phyloP scores from a whole-genome alignment of 1,140 invertebrate genomes.

The Drosophila eugracilis region DNA sequence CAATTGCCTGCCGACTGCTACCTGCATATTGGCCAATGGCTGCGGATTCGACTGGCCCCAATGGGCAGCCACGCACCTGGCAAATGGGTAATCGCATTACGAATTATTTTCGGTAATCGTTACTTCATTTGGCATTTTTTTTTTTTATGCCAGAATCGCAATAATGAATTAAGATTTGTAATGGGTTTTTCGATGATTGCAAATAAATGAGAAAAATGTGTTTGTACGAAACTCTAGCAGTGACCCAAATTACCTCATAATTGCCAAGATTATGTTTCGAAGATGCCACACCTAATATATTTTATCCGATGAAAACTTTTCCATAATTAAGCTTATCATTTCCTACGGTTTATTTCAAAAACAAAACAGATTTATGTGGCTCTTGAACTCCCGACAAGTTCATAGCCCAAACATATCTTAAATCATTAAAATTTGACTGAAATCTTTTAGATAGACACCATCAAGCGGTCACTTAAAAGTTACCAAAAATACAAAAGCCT shows the following conservation, averaged over 20 bases:
- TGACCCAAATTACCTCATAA: slow-evolving; percentile 16
- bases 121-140: slow-evolving; percentile 25
- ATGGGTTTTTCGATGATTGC: background rate
- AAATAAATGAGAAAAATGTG: background rate
- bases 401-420: slow-evolving; percentile 10
- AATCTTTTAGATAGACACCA: slow-evolving; percentile 1
- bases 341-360: slow-evolving; percentile 7
- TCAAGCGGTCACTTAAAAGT: slow-evolving; percentile 18
- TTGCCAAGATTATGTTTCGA: background rate
- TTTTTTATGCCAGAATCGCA: slow-evolving; percentile 8
- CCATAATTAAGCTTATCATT: slow-evolving; percentile 11
- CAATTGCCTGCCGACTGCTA: slow-evolving; percentile 28
- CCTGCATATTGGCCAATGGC: slow-evolving; percentile 32
- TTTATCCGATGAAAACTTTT: background rate
- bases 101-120: slow-evolving; percentile 35
- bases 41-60: slow-evolving; percentile 18
- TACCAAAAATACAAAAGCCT: slow-evolving; percentile 35
- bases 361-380: slow-evolving; percentile 26
- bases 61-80: slow-evolving; percentile 29
- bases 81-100: slow-evolving; percentile 40
- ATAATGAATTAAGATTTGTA: background rate
- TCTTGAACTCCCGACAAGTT: slow-evolving; percentile 25
- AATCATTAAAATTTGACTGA: slow-evolving; percentile 10
- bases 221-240: background rate
- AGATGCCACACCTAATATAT: slow-evolving; percentile 10